phyloP scores from a whole-genome alignment of 2,113 vertebrate genomes.

The Ameiurus melas region DNA sequence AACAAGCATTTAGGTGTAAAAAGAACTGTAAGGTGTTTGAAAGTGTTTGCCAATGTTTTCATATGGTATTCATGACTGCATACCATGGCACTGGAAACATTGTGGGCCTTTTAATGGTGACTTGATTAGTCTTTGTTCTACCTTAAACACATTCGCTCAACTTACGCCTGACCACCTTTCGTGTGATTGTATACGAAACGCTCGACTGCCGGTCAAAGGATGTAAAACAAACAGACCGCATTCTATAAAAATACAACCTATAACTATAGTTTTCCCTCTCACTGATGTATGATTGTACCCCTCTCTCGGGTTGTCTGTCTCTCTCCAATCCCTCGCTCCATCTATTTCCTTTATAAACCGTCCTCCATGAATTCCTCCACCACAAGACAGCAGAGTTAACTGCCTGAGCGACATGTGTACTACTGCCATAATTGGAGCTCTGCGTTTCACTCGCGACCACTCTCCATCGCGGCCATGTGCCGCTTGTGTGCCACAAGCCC shows the following conservation, averaged over 20 bases:
- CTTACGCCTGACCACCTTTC: not conserved
- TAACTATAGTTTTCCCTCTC: not conserved
- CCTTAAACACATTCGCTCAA: not conserved
- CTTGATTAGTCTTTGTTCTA: not conserved
- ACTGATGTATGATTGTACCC: slow-evolving; percentile 5
- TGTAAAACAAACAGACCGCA: slow-evolving; percentile 1
- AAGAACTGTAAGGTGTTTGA: not conserved
- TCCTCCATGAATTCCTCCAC: slow-evolving; percentile 21
- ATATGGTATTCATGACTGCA: not conserved
- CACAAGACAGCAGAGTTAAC: slow-evolving; percentile 46
- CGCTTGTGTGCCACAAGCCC: slow-evolving; percentile 39
- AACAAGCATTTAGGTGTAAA: not conserved
- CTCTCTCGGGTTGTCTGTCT: not conserved
- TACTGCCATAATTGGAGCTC: slow-evolving; percentile 36
- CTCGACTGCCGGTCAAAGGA: not conserved
- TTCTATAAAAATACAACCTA: slow-evolving; percentile 20
- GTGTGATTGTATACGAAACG: not conserved
- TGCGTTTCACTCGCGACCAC: not conserved
- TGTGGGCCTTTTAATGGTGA: not conserved
- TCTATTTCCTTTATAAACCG: slow-evolving; percentile 39
- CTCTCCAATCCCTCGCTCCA: slow-evolving; percentile 8
- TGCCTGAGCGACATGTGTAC: slow-evolving; percentile 42
- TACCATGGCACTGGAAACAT: not conserved
- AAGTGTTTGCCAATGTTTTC: not conserved
- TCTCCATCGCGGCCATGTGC: slow-evolving; percentile 26